Base-by-base conservation (phyloP, 2,888 invertebrate genomes). In the Perdita meconis region DNA sequence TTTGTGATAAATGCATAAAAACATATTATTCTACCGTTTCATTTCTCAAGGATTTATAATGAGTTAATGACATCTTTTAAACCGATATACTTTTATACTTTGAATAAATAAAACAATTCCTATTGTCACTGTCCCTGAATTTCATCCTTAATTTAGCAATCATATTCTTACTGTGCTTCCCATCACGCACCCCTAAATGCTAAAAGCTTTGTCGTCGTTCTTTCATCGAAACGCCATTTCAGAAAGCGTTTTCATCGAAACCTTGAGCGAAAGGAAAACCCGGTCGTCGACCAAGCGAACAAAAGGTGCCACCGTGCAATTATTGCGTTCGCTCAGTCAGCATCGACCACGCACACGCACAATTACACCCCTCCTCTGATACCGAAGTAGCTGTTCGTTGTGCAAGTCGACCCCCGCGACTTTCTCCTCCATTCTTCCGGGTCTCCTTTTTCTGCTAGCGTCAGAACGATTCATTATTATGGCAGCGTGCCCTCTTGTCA, bases 391-490 rank as follows among this genome's bases (percentile, higher is more conserved):
- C 61, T 56, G 44, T 6, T 26, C 24, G 26, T n/a, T 5, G 51
- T 6, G 2, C n/a, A 2, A 57, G 40, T 8, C 22, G 13, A 42
- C 40, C 66, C 51, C 44, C 64, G 44, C n/a, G 24, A 19, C 47
- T 67, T 26, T 44, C 30, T 56, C 47, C 38, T 50, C 55, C 64
- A 44, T 51, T 44, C 19, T 65, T 63, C 26, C 5, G 55, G 19
- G 19, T 16, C 5, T 0, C 38, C 38, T 57, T 51, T 61, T 61
- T 64, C 51, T 2, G 4, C 4, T 24, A 42, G 70, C 78, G 73
- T 77, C 71, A 79, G 83, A 86, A 81, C 82, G 83, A 85, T 88
- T 89, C 89, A 86, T 89, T 88, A 88, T 86, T 86, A 83, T 83
- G 77, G 76, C 83, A 86, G 86, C 83, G 82, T 82, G 55, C 65